phyloP scores from a whole-genome alignment of 2,888 invertebrate genomes.

The Hololepta plana region DNA sequence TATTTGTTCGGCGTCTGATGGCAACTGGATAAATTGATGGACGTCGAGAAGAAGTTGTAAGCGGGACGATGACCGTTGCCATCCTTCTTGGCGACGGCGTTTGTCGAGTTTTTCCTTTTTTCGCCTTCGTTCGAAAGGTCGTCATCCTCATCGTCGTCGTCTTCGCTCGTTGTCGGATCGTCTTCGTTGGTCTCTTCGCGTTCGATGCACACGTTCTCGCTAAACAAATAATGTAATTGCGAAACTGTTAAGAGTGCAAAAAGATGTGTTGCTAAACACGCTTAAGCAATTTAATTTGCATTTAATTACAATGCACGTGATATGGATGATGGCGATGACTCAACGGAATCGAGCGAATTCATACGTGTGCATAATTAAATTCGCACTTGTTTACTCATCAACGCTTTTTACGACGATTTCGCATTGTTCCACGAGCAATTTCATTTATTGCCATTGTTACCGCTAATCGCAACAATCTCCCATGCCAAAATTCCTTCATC shows the following conservation, averaged over 20 bases:
- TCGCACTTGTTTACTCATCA: no score
- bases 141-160: conserved; percentile 22
- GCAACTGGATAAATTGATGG: conserved; percentile 30
- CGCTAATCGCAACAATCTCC: no score
- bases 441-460: no score
- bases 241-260: neutral
- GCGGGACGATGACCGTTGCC: no score
- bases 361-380: neutral
- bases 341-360: neutral
- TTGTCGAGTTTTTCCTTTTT: conserved; percentile 18
- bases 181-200: conserved; percentile 33
- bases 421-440: no score
- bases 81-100: no score
- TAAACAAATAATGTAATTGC: conserved; percentile 4
- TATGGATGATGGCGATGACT: no score
- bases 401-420: conserved; percentile 3
- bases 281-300: conserved; percentile 3
- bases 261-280: neutral
- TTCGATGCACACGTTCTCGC: conserved; percentile 39
- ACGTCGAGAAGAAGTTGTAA: conserved; percentile 25
- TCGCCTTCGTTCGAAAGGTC: conserved; percentile 17
- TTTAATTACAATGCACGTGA: conserved; percentile 4
- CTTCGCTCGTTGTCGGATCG: no score
- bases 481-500: no score
- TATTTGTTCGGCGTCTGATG: conserved; percentile 30